Percentiles rank a stretch among this genome's conserved stretches.
phyloP scores from a whole-genome alignment of 2,888 invertebrate genomes.

The Anthrax anthrax region DNA sequence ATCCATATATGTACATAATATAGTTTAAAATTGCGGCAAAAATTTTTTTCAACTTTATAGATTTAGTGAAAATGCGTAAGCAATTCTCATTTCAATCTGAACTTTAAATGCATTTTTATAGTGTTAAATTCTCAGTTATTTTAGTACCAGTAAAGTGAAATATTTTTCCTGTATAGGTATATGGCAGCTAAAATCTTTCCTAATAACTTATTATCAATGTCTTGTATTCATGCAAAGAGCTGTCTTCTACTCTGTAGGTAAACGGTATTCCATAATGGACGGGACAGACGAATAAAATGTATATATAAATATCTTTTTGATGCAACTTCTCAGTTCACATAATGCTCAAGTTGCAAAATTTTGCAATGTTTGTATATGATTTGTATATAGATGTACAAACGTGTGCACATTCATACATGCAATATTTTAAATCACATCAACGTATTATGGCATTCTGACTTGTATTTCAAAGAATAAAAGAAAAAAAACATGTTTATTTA shows the following conservation, averaged over 20 bases:
- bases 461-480: no score
- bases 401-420: no score
- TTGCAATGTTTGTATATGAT: no score
- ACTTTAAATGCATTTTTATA: not conserved
- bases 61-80: conserved; percentile 2
- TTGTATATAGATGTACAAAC: no score
- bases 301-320: no score
- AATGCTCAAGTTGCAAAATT: not conserved
- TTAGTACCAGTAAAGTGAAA: conserved; percentile 2
- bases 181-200: conserved; percentile 5
- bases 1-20: no score
- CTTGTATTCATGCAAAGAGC: conserved; percentile 7
- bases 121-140: conserved; percentile 1
- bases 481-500: no score
- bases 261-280: no score
- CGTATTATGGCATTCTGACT: not conserved
- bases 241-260: conserved; percentile 1
- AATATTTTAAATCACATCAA: not conserved
- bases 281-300: no score
- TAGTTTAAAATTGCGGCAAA: no score
- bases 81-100: conserved; percentile 3
- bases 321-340: no score
- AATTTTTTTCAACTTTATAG: not conserved
- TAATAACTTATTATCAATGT: conserved; percentile 12
- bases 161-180: conserved; percentile 1